These are phyloP conservation scores for Candoia aspera DNA, from an alignment of 2,113 vertebrate genomes.

Conservation along the genomic window DNA sequence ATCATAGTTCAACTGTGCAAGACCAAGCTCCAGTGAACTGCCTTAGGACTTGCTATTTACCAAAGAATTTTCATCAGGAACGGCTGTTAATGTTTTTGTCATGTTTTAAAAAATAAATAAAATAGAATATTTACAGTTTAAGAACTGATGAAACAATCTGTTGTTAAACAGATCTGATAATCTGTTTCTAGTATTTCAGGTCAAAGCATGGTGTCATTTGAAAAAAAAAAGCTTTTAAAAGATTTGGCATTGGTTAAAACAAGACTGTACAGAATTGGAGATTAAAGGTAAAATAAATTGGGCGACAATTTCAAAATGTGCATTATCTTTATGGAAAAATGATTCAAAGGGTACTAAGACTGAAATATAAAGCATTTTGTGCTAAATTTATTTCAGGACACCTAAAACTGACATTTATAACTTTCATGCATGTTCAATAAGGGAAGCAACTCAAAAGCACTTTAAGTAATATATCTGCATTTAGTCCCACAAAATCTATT, in stretches of 20 bases:
- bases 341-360: background rate
- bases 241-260: background rate
- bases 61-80: background rate
- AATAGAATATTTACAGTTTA: background rate
- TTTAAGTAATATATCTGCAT: background rate
- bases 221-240: background rate
- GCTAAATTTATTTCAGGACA: background rate
- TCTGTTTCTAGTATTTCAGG: background rate
- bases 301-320: background rate
- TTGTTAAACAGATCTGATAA: background rate
- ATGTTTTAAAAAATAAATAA: background rate
- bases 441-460: background rate
- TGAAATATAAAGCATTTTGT: background rate
- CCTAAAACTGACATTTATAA: background rate
- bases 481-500: background rate
- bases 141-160: background rate
- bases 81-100: background rate
- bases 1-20: background rate
- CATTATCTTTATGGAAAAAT: background rate
- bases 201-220: background rate
- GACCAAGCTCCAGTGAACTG: background rate
- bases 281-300: background rate
- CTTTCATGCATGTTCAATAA: background rate
- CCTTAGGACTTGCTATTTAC: background rate
- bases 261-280: background rate